A percentile compares a stretch with the other conserved stretches of the same genome.
These are phyloP conservation scores for Ochropleura leucogaster DNA, from an alignment of 2,888 invertebrate genomes.

Conservation along the genomic window DNA sequence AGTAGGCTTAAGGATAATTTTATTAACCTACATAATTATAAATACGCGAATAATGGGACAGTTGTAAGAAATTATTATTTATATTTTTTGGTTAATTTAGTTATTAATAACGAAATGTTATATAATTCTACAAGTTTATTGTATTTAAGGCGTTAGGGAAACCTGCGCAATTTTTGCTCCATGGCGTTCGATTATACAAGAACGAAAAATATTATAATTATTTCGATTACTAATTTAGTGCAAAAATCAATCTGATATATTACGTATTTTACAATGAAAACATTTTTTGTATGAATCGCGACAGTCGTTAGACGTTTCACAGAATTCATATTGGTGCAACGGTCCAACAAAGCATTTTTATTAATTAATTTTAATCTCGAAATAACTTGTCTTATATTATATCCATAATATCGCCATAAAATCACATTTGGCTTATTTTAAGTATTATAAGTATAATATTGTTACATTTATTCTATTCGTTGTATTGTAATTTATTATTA, in stretches of 20 bases:
- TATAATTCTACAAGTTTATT: constrained; percentile 3
- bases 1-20: constrained; percentile 37
- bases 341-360: constrained; percentile 2
- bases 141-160: background rate
- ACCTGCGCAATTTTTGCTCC: too few relatives aligned
- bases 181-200: too few relatives aligned
- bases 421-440: constrained; percentile 52
- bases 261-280: background rate
- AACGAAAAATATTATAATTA: background rate
- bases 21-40: constrained; percentile 25
- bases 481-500: constrained; percentile 35
- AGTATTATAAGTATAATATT: constrained; percentile 32
- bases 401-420: constrained; percentile 22
- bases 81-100: background rate
- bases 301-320: background rate
- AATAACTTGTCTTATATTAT: constrained; percentile 18
- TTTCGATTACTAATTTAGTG: background rate
- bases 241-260: background rate
- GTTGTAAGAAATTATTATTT: background rate
- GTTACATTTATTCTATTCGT: constrained; percentile 33
- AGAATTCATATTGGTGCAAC: background rate
- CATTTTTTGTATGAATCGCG: background rate
- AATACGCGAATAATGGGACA: constrained; percentile 5
- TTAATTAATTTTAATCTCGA: constrained; percentile 7
- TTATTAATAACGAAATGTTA: background rate